These are phyloP conservation scores for Falco cherrug DNA, from an alignment of 2,797 vertebrate species.

Conservation along the genomic window DNA sequence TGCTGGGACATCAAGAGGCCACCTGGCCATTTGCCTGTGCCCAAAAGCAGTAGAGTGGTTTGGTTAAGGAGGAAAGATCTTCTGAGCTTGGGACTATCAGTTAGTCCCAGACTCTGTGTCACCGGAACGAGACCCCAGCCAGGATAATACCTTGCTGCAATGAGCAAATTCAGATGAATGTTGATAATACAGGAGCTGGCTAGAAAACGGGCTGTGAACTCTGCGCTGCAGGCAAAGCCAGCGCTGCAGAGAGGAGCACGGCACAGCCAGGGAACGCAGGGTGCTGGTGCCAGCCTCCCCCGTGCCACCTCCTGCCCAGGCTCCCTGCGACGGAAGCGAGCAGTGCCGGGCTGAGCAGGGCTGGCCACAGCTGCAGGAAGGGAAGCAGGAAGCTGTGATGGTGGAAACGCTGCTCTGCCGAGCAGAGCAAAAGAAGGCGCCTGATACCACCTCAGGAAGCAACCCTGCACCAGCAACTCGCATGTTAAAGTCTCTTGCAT, in stretches of 20 bases:
- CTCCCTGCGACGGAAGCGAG: neutral
- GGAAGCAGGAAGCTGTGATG: neutral
- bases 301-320: neutral
- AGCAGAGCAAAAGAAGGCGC: neutral
- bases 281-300: neutral
- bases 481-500: neutral
- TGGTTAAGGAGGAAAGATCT: neutral
- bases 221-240: neutral
- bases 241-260: neutral
- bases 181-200: neutral
- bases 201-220: neutral
- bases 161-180: neutral
- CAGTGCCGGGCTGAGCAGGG: neutral
- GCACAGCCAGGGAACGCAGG: fast-evolving
- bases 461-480: fast-evolving
- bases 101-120: neutral
- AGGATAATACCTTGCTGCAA: neutral
- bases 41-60: neutral
- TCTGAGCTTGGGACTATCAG: neutral
- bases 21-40: fast-evolving
- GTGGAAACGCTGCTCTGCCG: neutral
- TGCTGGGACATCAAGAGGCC: neutral
- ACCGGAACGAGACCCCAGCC: neutral
- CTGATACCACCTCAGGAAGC: neutral
- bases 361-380: neutral